Percentiles rank a stretch among this genome's conserved stretches.
Evolutionary conservation across 2,888 invertebrate genomes (phyloP).

Genomic region (Lasioglossum zephyrum): DNA sequence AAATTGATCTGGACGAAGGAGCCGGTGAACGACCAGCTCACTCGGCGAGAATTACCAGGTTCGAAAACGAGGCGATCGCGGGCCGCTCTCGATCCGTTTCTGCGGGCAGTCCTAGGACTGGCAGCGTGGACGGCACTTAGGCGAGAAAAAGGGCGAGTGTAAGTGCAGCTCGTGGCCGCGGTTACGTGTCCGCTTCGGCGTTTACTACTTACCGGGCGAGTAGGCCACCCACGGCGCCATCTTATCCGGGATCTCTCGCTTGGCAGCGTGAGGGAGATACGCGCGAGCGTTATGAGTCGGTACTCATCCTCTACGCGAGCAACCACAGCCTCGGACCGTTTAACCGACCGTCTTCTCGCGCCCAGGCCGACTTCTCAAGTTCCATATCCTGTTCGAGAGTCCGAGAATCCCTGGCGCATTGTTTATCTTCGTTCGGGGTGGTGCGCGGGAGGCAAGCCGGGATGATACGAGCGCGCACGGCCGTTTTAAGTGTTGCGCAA

Average conservation of each 20-base stretch:
- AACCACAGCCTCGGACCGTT: conserved; percentile 50
- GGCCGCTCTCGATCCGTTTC: conserved; percentile 58
- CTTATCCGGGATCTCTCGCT: conserved; percentile 82
- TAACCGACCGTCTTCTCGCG: conserved; percentile 50
- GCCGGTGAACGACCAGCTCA: neutral
- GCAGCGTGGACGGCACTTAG: conserved; percentile 61
- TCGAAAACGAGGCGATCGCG: conserved; percentile 45
- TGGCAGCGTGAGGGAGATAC: conserved; percentile 67
- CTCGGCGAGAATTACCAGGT: conserved; percentile 32
- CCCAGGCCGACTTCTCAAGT: conserved; percentile 71
- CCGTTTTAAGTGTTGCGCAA: conserved; percentile 71
- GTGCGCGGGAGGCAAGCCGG: conserved; percentile 42
- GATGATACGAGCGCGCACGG: conserved; percentile 52
- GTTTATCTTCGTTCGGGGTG: conserved; percentile 72
- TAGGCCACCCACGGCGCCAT: conserved; percentile 83
- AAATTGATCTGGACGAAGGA: neutral
- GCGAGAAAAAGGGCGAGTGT: conserved; percentile 63
- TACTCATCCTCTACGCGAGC: conserved; percentile 67
- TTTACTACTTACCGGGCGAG: conserved; percentile 74
- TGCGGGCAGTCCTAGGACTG: conserved; percentile 13
- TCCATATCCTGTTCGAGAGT: conserved; percentile 82
- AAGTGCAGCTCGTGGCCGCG: conserved; percentile 66
- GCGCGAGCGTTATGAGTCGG: conserved; percentile 72
- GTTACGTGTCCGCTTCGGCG: conserved; percentile 74
- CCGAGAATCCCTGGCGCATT: conserved; percentile 72